phyloP scores from a whole-genome alignment of 2,797 vertebrate species.

The Peromyscus melanophrys region DNA sequence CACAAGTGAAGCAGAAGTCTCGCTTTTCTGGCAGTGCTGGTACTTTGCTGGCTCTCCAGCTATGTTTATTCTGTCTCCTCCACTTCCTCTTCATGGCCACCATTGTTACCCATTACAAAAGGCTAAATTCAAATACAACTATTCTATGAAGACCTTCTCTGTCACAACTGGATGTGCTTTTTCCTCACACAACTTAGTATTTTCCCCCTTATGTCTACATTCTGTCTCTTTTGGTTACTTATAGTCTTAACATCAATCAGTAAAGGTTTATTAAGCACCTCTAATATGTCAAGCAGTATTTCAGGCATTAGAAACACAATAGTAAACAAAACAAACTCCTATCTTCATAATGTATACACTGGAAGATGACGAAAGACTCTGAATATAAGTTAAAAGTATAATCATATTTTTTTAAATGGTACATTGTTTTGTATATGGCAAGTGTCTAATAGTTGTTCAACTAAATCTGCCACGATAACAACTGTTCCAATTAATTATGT shows the following conservation, averaged over 20 bases:
- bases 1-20: slow-evolving; percentile 1
- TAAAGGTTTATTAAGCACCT: slow-evolving; percentile 44
- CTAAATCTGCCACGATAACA: slow-evolving; percentile 47
- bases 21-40: background rate
- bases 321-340: slow-evolving; percentile 46
- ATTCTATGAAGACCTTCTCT: background rate
- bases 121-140: background rate
- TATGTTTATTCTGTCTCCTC: background rate
- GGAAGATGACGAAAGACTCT: slow-evolving; percentile 32
- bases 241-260: slow-evolving; percentile 39
- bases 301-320: background rate
- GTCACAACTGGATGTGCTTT: background rate
- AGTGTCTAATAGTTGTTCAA: slow-evolving; percentile 37
- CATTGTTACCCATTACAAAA: slow-evolving; percentile 1
- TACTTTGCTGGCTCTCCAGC: slow-evolving; percentile 8
- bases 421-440: background rate
- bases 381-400: slow-evolving; percentile 15
- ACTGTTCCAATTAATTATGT: slow-evolving; percentile 37
- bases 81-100: background rate
- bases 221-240: slow-evolving; percentile 36
- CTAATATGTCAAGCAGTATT: slow-evolving; percentile 24
- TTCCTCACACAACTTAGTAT: background rate
- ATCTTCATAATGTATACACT: background rate
- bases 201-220: slow-evolving; percentile 2
- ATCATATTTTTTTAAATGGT: slow-evolving; percentile 8